Evolutionary conservation across 2,888 invertebrate species (phyloP), one percentile per base, ranked within the genome.

Genomic region (Brachynemurus nebulosus): DNA sequence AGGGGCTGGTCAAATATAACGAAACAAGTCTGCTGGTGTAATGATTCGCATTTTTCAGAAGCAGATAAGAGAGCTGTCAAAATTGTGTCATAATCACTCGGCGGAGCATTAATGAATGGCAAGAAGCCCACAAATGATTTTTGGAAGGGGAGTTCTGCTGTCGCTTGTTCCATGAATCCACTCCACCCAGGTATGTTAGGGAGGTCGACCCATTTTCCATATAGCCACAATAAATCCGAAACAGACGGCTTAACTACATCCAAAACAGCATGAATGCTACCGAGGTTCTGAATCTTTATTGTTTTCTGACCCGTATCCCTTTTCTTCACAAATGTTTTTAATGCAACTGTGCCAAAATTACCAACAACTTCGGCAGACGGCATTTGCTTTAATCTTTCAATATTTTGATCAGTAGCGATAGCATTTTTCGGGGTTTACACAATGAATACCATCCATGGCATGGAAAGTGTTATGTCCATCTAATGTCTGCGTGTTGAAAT

Each of bases 1-100:
- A 59, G 47, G 3, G 58, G 59, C 33, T 58, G 60, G 47, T 58
- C 58, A 44, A 58, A 58, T 40, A 57, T 59, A 5, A 58, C 49
- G 8, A 58, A 49, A 45, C 54, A 55, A 6, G 42, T 43, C 35
- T 51, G 48, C 34, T 53, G 50, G 38, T 48, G 39, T 27, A 40
- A 25, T 23, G 36, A 17, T 43, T 53, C 50, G 25, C 49, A 42
- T 47, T 45, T 46, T 18, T 51, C 35, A 38, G 48, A 11, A 44
- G 55, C 53, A 48, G 47, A 43, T 18, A 35, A 42, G 25, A 59
- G 50, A 47, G 55, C 46, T 34, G 57, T 55, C 20, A 34, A 5
- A 34, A 34, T 25, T 25, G 52, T 42, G 54, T 55, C n/a, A n/a
- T n/a, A n/a, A n/a, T n/a, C n/a, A n/a, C n/a, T n/a, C n/a, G n/a